Base-by-base conservation (phyloP, 2,797 vertebrate species). In the Esox lucius region DNA sequence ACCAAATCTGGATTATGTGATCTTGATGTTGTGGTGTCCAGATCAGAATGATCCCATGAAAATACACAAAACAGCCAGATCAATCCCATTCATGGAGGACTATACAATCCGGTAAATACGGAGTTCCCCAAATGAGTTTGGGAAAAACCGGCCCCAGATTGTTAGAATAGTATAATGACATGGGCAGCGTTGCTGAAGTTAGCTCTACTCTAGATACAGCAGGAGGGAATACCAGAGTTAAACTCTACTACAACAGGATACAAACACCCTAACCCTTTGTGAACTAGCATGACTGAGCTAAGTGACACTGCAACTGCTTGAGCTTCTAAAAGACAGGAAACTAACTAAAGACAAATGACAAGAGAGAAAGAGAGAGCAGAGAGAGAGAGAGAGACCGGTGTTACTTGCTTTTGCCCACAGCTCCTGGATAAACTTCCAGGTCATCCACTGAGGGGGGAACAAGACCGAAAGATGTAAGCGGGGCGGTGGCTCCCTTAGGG, bases 331-430 rank as follows among this genome's bases (percentile, higher is more conserved):
- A 65, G 42, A 72, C 62, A 39, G 22, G 12, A 65, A 1, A 70
- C 8, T 82, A 17, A 48, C 53, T 26, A 73, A 35, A 80, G 2
- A 31, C 19, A 62, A 72, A 78, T 19, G 56, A 49, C 72, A 74
- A 9, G 2, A 28, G 17, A 15, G 53, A 42, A 5, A 62, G 5
- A 83, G 84, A 1, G 89, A 16, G 28, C 19, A 72, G 67, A 61
- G 61, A 64, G 26, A 72, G 67, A 61, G 61, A 64, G 26, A n/a
- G 51, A 13, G 31, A 71, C 59, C 68, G 56, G 70, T 79, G 87
- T 84, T 92, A 93, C 92, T 93, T 93, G 92, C 91, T 92, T 94
- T 92, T 93, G 81, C 77, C 68, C 61, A 86, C 76, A 78, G 84
- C 78, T 90, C 90, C 91, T 83, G 83, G 68, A 78, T 80, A 87